Percentiles rank a stretch among this genome's conserved stretches.
phyloP scores from a whole-genome alignment of 2,797 vertebrate species.

The Babyrousa celebensis region DNA sequence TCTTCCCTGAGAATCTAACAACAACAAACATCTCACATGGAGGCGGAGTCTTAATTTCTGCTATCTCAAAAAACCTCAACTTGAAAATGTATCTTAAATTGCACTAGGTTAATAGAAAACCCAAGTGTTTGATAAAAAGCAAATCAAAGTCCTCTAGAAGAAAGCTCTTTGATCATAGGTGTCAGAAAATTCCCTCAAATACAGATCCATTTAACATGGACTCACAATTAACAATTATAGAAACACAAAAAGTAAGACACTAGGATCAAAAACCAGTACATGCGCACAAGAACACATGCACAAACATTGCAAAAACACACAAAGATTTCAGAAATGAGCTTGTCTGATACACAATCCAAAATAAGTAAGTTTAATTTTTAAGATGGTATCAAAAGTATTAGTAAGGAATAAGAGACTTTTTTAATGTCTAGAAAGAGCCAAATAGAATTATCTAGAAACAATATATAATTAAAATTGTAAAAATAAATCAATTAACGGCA shows the following conservation, averaged over 20 bases:
- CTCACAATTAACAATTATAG: neutral
- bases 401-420: neutral
- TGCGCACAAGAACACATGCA: neutral
- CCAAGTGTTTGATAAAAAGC: conserved; percentile 20
- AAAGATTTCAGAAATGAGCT: neutral
- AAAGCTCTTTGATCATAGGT: neutral
- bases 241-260: conserved; percentile 28
- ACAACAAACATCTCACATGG: neutral
- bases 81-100: conserved; percentile 16
- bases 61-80: neutral
- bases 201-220: neutral
- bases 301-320: neutral
- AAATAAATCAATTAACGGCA: neutral
- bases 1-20: neutral
- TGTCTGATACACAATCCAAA: neutral
- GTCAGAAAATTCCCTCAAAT: neutral
- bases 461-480: conserved; percentile 9
- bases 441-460: neutral
- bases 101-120: neutral
- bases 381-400: neutral
- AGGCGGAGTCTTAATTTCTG: neutral
- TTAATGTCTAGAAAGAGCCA: neutral
- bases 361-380: conserved; percentile 17
- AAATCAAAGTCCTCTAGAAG: neutral
- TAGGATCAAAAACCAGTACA: neutral